Conservation (phyloP, 2,797 vertebrate genomes). For the Sorex maritimensis region DNA sequence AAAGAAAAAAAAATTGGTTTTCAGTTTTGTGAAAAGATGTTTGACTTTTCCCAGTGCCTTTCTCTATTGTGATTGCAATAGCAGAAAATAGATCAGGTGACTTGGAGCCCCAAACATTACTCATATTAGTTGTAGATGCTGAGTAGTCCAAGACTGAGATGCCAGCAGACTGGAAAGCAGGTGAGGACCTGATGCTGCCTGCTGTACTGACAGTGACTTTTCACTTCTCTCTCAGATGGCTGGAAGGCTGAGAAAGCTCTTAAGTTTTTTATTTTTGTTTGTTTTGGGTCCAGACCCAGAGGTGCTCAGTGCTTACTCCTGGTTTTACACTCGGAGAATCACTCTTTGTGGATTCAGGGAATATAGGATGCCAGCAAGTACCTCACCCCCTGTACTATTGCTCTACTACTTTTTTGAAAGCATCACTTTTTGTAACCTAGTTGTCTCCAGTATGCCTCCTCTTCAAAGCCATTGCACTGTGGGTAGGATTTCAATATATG, state of each 20-base stretch:
- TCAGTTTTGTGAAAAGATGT: constrained; percentile 42
- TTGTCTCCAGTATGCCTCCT: background rate
- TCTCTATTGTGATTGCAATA: constrained; percentile 5
- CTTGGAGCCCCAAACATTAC: background rate
- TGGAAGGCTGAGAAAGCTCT: background rate
- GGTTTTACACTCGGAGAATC: too few relatives aligned
- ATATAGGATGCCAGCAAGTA: too few relatives aligned
- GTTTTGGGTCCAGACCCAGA: too few relatives aligned
- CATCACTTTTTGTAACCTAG: background rate
- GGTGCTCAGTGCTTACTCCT: too few relatives aligned
- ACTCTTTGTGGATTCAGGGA: too few relatives aligned
- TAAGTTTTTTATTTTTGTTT: background rate
- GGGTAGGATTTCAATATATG: background rate
- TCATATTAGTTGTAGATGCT: background rate
- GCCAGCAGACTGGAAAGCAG: background rate
- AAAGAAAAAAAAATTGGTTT: constrained; percentile 19
- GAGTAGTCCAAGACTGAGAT: background rate
- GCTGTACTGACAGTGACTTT: background rate
- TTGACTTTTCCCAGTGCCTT: background rate
- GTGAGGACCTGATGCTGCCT: background rate
- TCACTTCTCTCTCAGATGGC: background rate
- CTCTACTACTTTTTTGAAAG: background rate
- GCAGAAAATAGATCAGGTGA: background rate
- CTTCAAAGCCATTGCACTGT: background rate
- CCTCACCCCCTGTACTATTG: too few relatives aligned